Conservation (phyloP, 2,888 invertebrate species). For the Plagiodera versicolora region DNA sequence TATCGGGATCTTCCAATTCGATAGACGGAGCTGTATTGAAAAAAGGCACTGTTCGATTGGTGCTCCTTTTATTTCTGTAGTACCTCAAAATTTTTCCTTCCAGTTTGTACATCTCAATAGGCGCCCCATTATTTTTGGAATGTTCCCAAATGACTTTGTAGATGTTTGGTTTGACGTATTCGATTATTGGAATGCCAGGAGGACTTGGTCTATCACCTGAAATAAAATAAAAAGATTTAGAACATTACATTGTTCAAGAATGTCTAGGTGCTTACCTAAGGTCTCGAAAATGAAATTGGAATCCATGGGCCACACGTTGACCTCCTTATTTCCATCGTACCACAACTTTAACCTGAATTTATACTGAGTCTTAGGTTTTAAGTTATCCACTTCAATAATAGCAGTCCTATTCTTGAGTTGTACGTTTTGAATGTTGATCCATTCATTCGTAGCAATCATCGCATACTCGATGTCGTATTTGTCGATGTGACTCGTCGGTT, state of each 20-base stretch:
- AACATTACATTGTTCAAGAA: not conserved
- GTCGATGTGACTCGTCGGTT: constrained; percentile 59
- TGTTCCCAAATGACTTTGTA: constrained; percentile 82
- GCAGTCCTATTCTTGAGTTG: constrained; percentile 34
- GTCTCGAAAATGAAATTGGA: constrained; percentile 76
- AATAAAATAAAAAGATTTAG: constrained; percentile 14
- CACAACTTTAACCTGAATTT: constrained; percentile 68
- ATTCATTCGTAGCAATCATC: constrained; percentile 54
- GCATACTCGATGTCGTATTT: constrained; percentile 58
- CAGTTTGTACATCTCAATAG: constrained; percentile 72
- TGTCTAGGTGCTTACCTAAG: constrained; percentile 58
- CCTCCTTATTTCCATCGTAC: constrained; percentile 63
- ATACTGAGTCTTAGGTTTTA: constrained; percentile 77
- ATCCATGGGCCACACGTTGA: constrained; percentile 74
- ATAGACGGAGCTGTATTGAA: constrained; percentile 56
- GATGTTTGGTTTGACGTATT: constrained; percentile 70
- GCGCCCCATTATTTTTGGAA: constrained; percentile 75
- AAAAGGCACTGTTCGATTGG: constrained; percentile 49
- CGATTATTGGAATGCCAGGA: constrained; percentile 76
- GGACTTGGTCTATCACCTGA: constrained; percentile 76
- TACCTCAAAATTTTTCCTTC: constrained; percentile 62
- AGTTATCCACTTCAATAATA: constrained; percentile 49
- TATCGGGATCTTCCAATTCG: constrained; percentile 60
- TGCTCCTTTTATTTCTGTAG: constrained; percentile 49
- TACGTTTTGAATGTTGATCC: constrained; percentile 48